Percentiles rank a stretch among this genome's conserved stretches.
Evolutionary conservation across 1,140 invertebrate species (phyloP).

Genomic region (Drosophila tani): DNA sequence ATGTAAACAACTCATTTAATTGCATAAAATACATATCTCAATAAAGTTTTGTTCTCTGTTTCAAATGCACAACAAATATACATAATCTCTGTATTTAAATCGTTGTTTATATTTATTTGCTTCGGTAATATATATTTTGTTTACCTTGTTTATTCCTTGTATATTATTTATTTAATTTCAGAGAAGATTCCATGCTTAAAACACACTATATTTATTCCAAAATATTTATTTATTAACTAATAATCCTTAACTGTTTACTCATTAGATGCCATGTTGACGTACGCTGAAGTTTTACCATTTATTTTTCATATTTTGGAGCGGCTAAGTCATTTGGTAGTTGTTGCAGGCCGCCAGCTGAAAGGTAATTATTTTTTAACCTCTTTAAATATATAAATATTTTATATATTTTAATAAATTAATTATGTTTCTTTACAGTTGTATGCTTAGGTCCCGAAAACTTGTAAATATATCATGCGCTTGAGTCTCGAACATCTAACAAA

Average conservation of each 20-base stretch:
- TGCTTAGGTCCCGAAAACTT: constrained; percentile 49
- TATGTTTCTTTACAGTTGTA: constrained; percentile 46
- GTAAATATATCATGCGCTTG: constrained; percentile 51
- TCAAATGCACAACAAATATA: constrained; percentile 51
- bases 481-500: constrained; percentile 20
- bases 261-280: constrained; percentile 53
- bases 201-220: neutral
- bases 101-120: constrained; percentile 11
- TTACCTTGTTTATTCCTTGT: neutral
- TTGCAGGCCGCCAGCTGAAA: constrained; percentile 29
- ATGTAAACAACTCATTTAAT: constrained; percentile 40
- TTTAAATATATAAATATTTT: neutral
- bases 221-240: neutral
- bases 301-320: constrained; percentile 24
- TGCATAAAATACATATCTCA: constrained; percentile 57
- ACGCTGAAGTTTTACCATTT: constrained; percentile 27
- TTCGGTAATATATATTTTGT: neutral
- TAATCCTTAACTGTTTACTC: neutral
- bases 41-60: constrained; percentile 84
- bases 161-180: constrained; percentile 12
- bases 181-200: neutral
- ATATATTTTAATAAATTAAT: neutral
- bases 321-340: constrained; percentile 31
- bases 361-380: constrained; percentile 18
- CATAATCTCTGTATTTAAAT: constrained; percentile 11